A percentile compares a stretch with the other conserved stretches of the same genome.
Conservation (phyloP, 2,113 vertebrate species). For the Elgaria multicarinata region DNA sequence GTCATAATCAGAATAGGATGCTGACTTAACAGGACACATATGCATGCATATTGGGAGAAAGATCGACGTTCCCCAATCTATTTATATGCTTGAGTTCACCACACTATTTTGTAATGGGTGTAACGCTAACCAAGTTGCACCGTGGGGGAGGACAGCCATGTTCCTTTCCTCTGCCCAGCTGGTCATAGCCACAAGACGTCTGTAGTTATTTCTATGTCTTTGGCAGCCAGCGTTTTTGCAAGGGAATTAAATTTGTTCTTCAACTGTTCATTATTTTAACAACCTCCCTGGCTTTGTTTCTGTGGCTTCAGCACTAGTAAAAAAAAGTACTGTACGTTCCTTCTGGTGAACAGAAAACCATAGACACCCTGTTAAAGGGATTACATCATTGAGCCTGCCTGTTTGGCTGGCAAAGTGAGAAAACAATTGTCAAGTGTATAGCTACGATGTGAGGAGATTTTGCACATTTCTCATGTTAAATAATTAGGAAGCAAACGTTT, state of each 20-base stretch:
- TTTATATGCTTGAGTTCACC: conserved; percentile 68
- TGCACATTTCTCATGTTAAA: conserved; percentile 53
- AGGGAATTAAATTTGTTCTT: conserved; percentile 53
- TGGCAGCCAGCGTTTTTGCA: conserved; percentile 35
- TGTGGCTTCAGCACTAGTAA: conserved; percentile 44
- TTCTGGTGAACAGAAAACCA: conserved; percentile 31
- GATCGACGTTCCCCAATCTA: conserved; percentile 60
- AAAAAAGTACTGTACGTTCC: conserved; percentile 54
- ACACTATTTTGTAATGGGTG: conserved; percentile 60
- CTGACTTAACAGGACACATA: conserved; percentile 15
- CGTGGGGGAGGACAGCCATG: conserved; percentile 3
- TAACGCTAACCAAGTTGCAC: conserved; percentile 48
- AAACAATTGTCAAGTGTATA: conserved; percentile 50
- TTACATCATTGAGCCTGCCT: conserved; percentile 47
- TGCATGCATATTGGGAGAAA: conserved; percentile 35
- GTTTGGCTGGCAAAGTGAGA: conserved; percentile 40
- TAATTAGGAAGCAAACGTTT: conserved; percentile 55
- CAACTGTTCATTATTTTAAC: conserved; percentile 60
- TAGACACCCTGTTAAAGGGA: conserved; percentile 55
- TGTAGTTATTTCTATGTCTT: conserved; percentile 19
- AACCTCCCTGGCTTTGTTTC: conserved; percentile 40
- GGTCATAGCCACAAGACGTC: neutral
- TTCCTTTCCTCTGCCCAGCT: neutral
- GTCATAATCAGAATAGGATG: conserved; percentile 14
- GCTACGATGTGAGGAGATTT: conserved; percentile 50